Conservation (phyloP, 92 coral and sea anemone species). For the Zoanthus solanderi region DNA sequence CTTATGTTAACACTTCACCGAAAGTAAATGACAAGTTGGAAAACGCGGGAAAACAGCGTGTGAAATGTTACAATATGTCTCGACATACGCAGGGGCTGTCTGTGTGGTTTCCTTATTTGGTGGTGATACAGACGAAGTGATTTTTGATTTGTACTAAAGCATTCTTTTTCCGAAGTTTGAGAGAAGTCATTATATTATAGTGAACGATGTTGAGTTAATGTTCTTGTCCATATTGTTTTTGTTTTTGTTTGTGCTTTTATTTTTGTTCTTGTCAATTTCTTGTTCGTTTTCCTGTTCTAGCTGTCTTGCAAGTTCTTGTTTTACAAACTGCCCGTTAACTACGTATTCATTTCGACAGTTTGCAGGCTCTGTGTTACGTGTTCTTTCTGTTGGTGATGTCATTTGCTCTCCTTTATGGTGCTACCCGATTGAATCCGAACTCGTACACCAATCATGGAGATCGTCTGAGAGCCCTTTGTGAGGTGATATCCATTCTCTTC, state of each 20-base stretch:
- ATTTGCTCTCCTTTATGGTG: conserved; percentile 46
- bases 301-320: no score
- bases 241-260: no score
- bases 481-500: no score
- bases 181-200: no score
- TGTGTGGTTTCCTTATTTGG: conserved; percentile 18
- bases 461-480: conserved; percentile 30
- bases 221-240: no score
- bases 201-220: no score
- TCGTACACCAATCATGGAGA: conserved; percentile 40
- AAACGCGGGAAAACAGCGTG: conserved; percentile 19
- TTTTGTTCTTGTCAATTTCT: no score
- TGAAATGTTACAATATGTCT: conserved; percentile 14
- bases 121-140: background rate
- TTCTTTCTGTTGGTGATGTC: conserved; percentile 47
- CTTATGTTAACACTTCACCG: background rate
- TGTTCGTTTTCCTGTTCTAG: no score
- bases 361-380: conserved; percentile 42
- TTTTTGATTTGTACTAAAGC: no score
- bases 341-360: background rate
- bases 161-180: no score
- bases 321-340: no score
- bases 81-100: conserved; percentile 25
- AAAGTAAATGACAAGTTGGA: background rate
- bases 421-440: conserved; percentile 50